These are phyloP conservation scores for Pithys albifrons DNA, from an alignment of 2,113 vertebrate species.

Conservation along the genomic window DNA sequence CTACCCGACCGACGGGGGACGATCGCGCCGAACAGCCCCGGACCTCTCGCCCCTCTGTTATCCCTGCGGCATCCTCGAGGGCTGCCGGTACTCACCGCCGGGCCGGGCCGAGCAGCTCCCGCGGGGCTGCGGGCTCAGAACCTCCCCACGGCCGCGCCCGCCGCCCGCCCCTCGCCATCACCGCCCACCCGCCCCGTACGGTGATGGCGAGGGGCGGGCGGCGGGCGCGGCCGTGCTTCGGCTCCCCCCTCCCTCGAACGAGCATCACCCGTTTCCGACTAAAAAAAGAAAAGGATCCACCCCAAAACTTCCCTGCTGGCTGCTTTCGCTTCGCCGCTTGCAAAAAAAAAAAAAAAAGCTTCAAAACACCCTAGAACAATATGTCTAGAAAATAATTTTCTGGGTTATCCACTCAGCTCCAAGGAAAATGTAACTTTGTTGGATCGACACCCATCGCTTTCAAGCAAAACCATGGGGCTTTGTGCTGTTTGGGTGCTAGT, in stretches of 20 bases:
- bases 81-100: not conserved
- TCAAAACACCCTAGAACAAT: not conserved
- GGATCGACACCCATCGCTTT: fast-evolving
- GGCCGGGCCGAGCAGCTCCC: not conserved
- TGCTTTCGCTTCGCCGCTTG: not conserved
- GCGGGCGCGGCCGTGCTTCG: too few species aligned
- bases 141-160: not conserved
- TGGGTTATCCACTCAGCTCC: fast-evolving
- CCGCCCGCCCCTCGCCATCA: not conserved
- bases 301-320: not conserved
- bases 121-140: not conserved
- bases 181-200: not conserved
- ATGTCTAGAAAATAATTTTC: not conserved
- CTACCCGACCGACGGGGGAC: not conserved
- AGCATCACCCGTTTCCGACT: not conserved
- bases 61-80: not conserved
- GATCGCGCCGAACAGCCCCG: not conserved
- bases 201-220: not conserved
- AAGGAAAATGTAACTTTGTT: not conserved
- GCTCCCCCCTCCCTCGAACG: not conserved
- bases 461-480: not conserved
- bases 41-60: not conserved
- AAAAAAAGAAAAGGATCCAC: not conserved
- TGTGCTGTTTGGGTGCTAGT: not conserved
- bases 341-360: not conserved